Base-by-base conservation (phyloP, 2,888 invertebrate species). In the Phortica magna region DNA sequence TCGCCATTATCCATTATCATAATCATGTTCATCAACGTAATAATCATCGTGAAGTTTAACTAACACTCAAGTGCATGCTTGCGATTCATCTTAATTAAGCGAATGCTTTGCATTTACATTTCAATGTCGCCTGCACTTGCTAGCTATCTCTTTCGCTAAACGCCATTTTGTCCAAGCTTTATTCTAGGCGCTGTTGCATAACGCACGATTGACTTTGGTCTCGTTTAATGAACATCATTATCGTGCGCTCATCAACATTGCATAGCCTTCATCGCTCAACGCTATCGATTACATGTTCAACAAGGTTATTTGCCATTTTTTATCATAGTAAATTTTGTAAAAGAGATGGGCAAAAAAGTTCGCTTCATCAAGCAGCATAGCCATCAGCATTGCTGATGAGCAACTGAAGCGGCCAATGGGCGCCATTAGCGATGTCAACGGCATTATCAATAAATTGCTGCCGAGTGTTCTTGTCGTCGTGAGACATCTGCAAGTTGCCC, bases 51-150 rank as follows among this genome's bases (percentile, higher is more conserved):
- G 14, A 9, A 48, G 48, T 48, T 48, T 48, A 48, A 48, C 48
- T 48, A 48, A 0, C 19, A 12, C 67, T 64, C 64, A 64, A 64
- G 14, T 31, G 70, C 53, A 7, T 31, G 12, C 55, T 55, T 39
- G n/a, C 14, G 19, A 71, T 71, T 71, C 53, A 71, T 55, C 31
- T 22, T 71, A 71, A 71, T 71, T 71, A 71, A 31, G 31, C 19
- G 7, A 59, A 59, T 64, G 43, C 17, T 19, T 19, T 55, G 55
- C 70, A 55, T 71, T 71, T 71, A 31, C 39, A 55, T 71, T 55
- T 55, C 19, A 17, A 17, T 67, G 41, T 39, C 17, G 10, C n/a
- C 42, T 68, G 39, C 31, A 31, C 48, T 48, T 48, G 48, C 48
- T 57, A 5, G 42, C 9, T 17, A 19, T 67, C 67, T n/a, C 17